phyloP scores from a whole-genome alignment of 2,888 invertebrate species.

The Scaptomyza caliginosa region DNA sequence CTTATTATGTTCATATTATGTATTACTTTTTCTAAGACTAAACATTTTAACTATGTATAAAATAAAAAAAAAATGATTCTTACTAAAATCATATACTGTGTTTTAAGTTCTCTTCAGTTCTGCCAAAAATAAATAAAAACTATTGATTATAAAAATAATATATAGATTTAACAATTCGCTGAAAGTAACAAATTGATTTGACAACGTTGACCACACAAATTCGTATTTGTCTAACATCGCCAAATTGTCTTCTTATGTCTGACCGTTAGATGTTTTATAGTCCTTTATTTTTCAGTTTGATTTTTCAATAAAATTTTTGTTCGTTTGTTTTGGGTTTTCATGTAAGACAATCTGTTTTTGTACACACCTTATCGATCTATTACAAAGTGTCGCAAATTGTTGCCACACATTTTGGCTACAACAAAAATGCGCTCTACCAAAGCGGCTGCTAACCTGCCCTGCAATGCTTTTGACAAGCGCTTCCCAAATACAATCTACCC shows the following conservation, averaged over 20 bases:
- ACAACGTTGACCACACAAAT: constrained; percentile 72
- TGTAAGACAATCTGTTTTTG: constrained; percentile 4
- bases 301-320: constrained; percentile 4
- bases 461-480: constrained; percentile 47
- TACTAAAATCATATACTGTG: constrained; percentile 65
- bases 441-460: constrained; percentile 63
- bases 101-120: constrained; percentile 70
- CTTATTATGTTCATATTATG: constrained; percentile 24
- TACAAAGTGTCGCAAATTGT: constrained; percentile 11
- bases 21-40: constrained; percentile 52
- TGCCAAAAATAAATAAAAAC: constrained; percentile 41
- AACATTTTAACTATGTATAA: constrained; percentile 67
- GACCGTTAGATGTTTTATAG: constrained; percentile 30
- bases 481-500: constrained; percentile 29
- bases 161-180: constrained; percentile 59
- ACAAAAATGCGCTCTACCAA: constrained; percentile 23
- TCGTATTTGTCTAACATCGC: constrained; percentile 66
- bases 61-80: constrained; percentile 36
- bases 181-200: constrained; percentile 68
- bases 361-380: constrained; percentile 20
- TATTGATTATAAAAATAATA: constrained; percentile 43
- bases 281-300: constrained; percentile 23
- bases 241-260: constrained; percentile 52
- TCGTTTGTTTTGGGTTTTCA: constrained; percentile 6
- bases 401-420: constrained; percentile 34